Evolutionary conservation across 2,113 vertebrate genomes (phyloP).

Genomic region (Phrynosoma blainvillii): DNA sequence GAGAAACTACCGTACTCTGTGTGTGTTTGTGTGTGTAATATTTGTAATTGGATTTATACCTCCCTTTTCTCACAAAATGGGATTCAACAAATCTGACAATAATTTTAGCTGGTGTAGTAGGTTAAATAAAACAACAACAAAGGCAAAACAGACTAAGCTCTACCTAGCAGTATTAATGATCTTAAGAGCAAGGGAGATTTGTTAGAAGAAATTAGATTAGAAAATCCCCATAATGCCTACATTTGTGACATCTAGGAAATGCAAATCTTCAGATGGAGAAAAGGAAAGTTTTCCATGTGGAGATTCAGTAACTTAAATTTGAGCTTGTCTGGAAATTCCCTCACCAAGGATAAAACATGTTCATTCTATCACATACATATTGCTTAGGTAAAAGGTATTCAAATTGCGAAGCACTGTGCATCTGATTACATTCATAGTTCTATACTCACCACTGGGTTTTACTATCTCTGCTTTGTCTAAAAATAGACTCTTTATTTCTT

Average conservation of each 20-base stretch:
- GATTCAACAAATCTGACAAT: background rate
- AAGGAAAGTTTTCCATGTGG: background rate
- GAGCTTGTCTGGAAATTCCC: background rate
- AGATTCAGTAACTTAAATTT: background rate
- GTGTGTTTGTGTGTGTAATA: background rate
- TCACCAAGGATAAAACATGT: background rate
- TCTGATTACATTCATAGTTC: background rate
- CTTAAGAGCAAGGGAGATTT: background rate
- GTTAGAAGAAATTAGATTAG: background rate
- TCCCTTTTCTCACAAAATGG: background rate
- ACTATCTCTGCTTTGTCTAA: background rate
- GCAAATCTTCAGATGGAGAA: background rate
- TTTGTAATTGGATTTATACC: background rate
- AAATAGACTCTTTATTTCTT: background rate
- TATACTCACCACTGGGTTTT: slow-evolving; percentile 16
- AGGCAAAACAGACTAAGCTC: background rate
- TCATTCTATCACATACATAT: background rate
- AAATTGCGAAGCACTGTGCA: background rate
- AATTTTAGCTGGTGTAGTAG: background rate
- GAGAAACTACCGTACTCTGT: too few relatives aligned
- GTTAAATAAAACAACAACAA: background rate
- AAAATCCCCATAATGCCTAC: background rate
- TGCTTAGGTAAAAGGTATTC: background rate
- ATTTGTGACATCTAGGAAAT: background rate
- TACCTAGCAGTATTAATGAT: background rate